phyloP scores from a whole-genome alignment of 2,113 vertebrate species.

The Nycticorax nycticorax region DNA sequence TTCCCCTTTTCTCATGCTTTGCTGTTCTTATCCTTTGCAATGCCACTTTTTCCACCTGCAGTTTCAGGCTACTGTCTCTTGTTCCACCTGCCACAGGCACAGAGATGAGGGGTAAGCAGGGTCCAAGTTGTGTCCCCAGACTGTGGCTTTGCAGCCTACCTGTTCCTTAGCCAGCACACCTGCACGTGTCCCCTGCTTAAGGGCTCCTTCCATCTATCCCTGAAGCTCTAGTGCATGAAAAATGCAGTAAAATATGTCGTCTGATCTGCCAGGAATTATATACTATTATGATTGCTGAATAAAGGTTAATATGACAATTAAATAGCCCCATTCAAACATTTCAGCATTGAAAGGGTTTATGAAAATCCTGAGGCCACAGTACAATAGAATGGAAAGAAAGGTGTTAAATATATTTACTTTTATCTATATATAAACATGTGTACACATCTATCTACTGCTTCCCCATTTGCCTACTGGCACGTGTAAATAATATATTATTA shows the following conservation, averaged over 20 bases:
- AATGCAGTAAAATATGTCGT: neutral
- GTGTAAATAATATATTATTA: neutral
- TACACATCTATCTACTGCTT: neutral
- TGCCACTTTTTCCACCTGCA: fast-evolving
- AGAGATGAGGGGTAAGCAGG: neutral
- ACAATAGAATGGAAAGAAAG: neutral
- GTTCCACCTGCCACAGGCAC: neutral
- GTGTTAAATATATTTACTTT: neutral
- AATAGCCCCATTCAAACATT: neutral
- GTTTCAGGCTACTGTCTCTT: neutral
- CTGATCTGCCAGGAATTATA: neutral
- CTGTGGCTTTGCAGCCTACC: neutral
- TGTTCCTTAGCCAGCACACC: neutral
- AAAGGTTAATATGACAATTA: neutral
- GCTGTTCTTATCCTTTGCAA: neutral
- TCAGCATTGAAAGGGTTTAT: neutral
- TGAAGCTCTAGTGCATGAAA: neutral
- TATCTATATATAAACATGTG: neutral
- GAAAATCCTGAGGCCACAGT: neutral
- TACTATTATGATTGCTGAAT: neutral
- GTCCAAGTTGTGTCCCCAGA: fast-evolving
- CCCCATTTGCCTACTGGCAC: neutral
- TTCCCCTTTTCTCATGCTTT: neutral
- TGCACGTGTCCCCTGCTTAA: neutral
- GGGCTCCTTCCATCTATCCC: neutral